phyloP scores from a whole-genome alignment of 2,888 invertebrate species.

The Stegophylla sp. region DNA sequence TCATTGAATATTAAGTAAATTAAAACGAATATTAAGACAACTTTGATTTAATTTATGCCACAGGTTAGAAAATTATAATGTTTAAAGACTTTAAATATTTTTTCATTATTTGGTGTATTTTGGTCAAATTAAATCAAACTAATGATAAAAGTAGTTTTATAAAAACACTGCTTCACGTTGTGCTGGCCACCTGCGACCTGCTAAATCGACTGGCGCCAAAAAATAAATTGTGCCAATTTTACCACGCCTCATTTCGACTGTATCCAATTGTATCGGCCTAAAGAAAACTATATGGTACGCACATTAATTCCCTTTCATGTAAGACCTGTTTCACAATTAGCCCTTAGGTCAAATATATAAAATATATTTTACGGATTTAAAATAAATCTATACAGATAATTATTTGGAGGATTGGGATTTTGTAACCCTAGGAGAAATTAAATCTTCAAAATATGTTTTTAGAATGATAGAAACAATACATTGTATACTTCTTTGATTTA shows the following conservation, averaged over 20 bases:
- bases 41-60: too few relatives aligned
- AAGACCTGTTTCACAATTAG: neutral
- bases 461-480: neutral
- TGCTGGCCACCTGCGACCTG: constrained; percentile 28
- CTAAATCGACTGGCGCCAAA: constrained; percentile 47
- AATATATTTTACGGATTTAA: neutral
- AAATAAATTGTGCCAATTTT: constrained; percentile 24
- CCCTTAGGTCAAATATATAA: constrained; percentile 1
- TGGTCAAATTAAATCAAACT: neutral
- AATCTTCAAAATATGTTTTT: neutral
- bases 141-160: neutral
- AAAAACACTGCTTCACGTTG: constrained; percentile 24
- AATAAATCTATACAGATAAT: neutral
- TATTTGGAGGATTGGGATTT: neutral
- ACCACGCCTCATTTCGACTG: constrained; percentile 40
- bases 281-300: constrained; percentile 5
- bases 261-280: constrained; percentile 12
- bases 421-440: neutral
- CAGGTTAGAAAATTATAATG: too few relatives aligned
- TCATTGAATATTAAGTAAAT: too few relatives aligned
- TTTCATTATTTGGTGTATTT: neutral
- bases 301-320: neutral
- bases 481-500: too few relatives aligned
- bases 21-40: too few relatives aligned
- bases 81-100: neutral